Base-by-base conservation (phyloP, 2,888 invertebrate genomes). In the Dorcus hopei region DNA sequence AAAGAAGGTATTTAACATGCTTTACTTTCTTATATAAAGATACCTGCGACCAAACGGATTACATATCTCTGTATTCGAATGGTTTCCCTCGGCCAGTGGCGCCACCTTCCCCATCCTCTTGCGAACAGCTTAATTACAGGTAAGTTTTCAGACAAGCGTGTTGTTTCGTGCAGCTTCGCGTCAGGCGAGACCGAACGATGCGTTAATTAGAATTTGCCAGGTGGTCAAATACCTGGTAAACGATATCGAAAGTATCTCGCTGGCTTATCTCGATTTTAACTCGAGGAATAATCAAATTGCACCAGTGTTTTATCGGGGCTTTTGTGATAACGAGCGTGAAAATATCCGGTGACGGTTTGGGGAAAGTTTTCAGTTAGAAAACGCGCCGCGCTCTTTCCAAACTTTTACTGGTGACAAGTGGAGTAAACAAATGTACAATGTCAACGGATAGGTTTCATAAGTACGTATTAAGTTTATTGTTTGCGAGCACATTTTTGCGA, bases 361-460 rank as follows among this genome's bases (percentile, higher is more conserved):
- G 3, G 14, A 33, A 45, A 16, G 6, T 11, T 45, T 45, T 45
- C 45, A 45, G 16, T 45, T 45, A 45, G 23, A 19, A 45, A 33
- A 33, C 26, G 26, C 26, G 26, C 26, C 26, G 26, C 7, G 26
- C 7, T 33, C 26, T 33, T 33, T 33, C 26, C 5, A 19, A 45
- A 45, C 9, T 9, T 9, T 19, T 9, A 45, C 19, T 23, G 45
- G 45, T 45, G 23, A 45, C 45, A 45, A 19, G 45, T 45, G 45
- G 23, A 50, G 40, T 54, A 63, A 66, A 68, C 65, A 70, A 69
- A 65, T 61, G 66, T 61, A 73, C 75, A 74, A 85, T 85, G 85
- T 81, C 83, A 68, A 84, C 84, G 49, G 83, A 84, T 75, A 80
- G 85, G 75, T 85, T 83, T 75, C 85, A 85, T 75, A 85, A 85